phyloP scores from a whole-genome alignment of 2,113 vertebrate genomes.

The Pachycephala philippinensis region DNA sequence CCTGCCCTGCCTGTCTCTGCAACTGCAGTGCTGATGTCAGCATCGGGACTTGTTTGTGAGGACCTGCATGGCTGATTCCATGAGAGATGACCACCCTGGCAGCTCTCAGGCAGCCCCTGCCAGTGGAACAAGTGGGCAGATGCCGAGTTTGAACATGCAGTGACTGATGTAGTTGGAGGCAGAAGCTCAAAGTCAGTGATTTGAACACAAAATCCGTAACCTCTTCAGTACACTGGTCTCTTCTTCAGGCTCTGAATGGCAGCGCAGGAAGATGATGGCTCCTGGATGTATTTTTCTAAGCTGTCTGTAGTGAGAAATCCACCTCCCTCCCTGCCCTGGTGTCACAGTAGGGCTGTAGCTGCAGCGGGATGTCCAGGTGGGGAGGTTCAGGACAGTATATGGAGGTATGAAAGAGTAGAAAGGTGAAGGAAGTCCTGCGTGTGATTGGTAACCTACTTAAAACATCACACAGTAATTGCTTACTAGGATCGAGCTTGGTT shows the following conservation, averaged over 20 bases:
- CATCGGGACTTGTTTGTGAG: not conserved
- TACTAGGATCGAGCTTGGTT: not conserved
- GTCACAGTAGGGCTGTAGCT: not conserved
- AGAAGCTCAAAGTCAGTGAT: not conserved
- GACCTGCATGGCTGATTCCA: accelerated
- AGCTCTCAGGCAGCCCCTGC: not conserved
- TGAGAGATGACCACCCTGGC: not conserved
- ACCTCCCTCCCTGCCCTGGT: not conserved
- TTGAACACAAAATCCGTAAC: accelerated
- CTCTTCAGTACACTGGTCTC: accelerated
- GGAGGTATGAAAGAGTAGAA: not conserved
- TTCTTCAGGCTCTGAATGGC: not conserved
- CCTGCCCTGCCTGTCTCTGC: not conserved
- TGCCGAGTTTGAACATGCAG: not conserved
- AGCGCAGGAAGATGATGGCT: not conserved
- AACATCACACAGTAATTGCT: not conserved
- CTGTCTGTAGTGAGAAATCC: not conserved
- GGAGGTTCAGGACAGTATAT: not conserved
- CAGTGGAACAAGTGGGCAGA: accelerated
- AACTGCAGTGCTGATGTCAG: accelerated
- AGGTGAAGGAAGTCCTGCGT: not conserved
- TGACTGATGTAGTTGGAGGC: not conserved
- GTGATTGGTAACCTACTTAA: not conserved
- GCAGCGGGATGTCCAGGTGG: not conserved
- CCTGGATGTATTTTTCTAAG: not conserved